These are phyloP conservation scores for Alethe castanea DNA, from an alignment of 2,113 vertebrate genomes.

Conservation along the genomic window DNA sequence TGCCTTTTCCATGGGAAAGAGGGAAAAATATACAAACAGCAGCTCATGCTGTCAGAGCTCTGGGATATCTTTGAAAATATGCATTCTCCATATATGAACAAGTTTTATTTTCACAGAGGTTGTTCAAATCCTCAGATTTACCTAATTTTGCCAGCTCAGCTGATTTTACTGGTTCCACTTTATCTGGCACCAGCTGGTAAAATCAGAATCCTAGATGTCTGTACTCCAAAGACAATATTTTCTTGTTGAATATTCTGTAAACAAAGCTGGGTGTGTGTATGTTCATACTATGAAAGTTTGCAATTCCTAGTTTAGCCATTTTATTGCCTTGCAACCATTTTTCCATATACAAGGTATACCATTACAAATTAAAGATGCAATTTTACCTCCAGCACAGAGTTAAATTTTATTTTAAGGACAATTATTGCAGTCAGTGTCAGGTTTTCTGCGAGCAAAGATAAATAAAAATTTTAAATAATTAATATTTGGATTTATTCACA, in stretches of 20 bases:
- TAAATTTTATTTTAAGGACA: not conserved
- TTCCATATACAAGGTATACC: not conserved
- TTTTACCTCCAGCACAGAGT: not conserved
- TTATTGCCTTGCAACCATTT: not conserved
- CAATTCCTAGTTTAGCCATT: not conserved
- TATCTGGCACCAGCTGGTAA: not conserved
- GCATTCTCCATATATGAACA: not conserved
- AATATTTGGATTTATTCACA: not conserved
- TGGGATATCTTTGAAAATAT: not conserved
- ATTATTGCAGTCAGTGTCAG: not conserved
- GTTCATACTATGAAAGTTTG: not conserved
- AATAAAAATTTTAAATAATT: constrained; percentile 11
- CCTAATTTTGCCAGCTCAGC: not conserved
- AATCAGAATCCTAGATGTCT: not conserved
- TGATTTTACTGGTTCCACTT: not conserved
- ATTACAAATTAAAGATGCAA: not conserved
- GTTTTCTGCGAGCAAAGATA: not conserved
- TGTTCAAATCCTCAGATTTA: not conserved
- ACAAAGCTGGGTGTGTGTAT: not conserved
- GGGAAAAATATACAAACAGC: not conserved
- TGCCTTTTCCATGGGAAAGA: not conserved
- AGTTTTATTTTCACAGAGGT: not conserved
- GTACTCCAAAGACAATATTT: not conserved
- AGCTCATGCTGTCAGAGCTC: not conserved
- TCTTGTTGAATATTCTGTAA: not conserved